Evolutionary conservation across 92 coral and sea anemone species (phyloP).

Genomic region (Pocillopora grandis): DNA sequence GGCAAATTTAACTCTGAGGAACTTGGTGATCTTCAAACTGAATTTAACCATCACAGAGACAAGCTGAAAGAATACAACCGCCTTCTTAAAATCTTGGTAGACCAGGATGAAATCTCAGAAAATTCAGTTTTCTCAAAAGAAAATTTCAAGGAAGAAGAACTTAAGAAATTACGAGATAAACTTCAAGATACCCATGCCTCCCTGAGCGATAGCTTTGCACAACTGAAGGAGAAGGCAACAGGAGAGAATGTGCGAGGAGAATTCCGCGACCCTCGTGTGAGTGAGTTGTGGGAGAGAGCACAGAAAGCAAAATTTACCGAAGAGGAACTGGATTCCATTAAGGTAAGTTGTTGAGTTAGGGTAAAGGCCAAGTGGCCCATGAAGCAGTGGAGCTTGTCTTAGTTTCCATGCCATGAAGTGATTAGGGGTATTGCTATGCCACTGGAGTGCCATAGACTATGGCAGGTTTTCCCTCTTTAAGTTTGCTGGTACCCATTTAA

Average conservation of each 20-base stretch:
- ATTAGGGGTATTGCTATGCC: no score
- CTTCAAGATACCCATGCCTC: constrained; percentile 60
- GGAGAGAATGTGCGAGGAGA: constrained; percentile 39
- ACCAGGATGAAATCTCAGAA: constrained; percentile 75
- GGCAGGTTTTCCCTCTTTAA: no score
- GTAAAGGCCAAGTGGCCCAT: no score
- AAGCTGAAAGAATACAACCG: constrained; percentile 73
- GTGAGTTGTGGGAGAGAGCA: constrained; percentile 88
- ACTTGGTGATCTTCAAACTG: constrained; percentile 75
- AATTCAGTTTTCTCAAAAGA: constrained; percentile 64
- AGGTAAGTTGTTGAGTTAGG: constrained; percentile 44
- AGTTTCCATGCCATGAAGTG: no score
- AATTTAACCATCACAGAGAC: constrained; percentile 85
- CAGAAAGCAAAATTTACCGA: constrained; percentile 50
- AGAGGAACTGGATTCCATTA: constrained; percentile 76
- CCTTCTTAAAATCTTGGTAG: constrained; percentile 50
- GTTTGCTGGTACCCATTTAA: no score
- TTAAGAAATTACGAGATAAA: constrained; percentile 61
- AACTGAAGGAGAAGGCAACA: constrained; percentile 70
- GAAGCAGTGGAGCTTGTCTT: no score
- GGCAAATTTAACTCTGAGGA: constrained; percentile 81
- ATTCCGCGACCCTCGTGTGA: constrained; percentile 81
- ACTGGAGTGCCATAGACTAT: no score
- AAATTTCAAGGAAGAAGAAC: constrained; percentile 49
- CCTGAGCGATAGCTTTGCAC: constrained; percentile 47